Conservation (phyloP, 2,888 invertebrate species). For the Scaptomyza flava region DNA sequence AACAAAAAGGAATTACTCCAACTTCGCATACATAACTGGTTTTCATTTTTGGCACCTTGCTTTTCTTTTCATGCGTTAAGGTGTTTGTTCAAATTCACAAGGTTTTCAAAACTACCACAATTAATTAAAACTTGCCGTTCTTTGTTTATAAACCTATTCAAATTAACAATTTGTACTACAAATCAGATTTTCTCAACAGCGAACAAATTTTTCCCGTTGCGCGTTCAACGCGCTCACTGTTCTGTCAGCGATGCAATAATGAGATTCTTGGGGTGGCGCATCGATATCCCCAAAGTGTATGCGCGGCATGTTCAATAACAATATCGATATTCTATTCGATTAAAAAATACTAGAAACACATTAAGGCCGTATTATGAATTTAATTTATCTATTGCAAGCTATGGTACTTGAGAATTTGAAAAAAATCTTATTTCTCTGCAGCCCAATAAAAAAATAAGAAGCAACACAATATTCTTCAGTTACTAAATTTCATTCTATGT, state of each 20-base stretch:
- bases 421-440: not conserved
- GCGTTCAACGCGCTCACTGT: conserved; percentile 53
- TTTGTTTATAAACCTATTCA: conserved; percentile 34
- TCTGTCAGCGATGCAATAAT: conserved; percentile 43
- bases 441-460: not conserved
- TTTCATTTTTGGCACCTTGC: conserved; percentile 45
- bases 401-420: not conserved
- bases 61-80: conserved; percentile 28
- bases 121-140: conserved; percentile 20
- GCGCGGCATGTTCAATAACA: conserved; percentile 7
- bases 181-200: conserved; percentile 16
- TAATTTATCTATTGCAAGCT: no score
- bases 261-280: conserved; percentile 30
- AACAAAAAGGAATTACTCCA: conserved; percentile 64
- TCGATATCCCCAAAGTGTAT: conserved; percentile 28
- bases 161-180: conserved; percentile 27
- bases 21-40: conserved; percentile 67
- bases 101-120: conserved; percentile 14
- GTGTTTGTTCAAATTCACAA: conserved; percentile 7
- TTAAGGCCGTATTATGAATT: not conserved
- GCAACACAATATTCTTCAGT: not conserved
- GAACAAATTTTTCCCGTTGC: conserved; percentile 37
- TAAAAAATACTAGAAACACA: not conserved
- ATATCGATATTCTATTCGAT: conserved; percentile 13
- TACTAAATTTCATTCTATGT: not conserved